These are phyloP conservation scores for Ammodytes dubius DNA, from an alignment of 2,113 vertebrate genomes.

Conservation along the genomic window DNA sequence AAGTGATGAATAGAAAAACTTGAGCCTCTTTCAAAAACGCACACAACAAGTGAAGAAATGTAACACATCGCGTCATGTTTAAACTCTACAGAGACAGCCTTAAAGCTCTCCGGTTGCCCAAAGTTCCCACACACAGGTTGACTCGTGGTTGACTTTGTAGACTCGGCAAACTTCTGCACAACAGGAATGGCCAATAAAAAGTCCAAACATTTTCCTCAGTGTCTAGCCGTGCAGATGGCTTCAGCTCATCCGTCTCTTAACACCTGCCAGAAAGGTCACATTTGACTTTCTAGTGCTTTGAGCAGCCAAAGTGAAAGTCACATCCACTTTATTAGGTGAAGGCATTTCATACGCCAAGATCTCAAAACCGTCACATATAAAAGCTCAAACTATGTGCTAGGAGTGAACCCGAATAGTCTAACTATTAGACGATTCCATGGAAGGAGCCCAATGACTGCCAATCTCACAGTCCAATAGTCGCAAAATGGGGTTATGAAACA, in stretches of 20 bases:
- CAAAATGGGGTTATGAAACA: too few relatives aligned
- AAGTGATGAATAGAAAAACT: background rate
- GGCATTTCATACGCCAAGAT: background rate
- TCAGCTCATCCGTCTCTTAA: background rate
- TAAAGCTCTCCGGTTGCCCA: background rate
- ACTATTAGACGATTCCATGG: too few relatives aligned
- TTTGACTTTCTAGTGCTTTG: background rate
- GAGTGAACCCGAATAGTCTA: too few relatives aligned
- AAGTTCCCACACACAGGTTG: background rate
- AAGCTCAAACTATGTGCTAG: background rate
- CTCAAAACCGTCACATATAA: background rate
- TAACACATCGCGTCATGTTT: slow-evolving; percentile 21
- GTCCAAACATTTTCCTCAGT: background rate
- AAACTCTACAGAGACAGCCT: background rate
- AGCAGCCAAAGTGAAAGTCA: background rate
- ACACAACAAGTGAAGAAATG: slow-evolving; percentile 15
- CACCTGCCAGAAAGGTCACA: background rate
- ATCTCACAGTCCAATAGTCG: too few relatives aligned
- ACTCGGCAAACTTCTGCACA: background rate
- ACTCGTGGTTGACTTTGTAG: background rate
- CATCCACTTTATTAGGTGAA: background rate
- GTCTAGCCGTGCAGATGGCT: background rate
- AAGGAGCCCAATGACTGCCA: too few relatives aligned
- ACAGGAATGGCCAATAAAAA: background rate
- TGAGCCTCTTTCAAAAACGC: background rate